Conservation (phyloP, 2,113 vertebrate genomes). For the Oryzias woworae region DNA sequence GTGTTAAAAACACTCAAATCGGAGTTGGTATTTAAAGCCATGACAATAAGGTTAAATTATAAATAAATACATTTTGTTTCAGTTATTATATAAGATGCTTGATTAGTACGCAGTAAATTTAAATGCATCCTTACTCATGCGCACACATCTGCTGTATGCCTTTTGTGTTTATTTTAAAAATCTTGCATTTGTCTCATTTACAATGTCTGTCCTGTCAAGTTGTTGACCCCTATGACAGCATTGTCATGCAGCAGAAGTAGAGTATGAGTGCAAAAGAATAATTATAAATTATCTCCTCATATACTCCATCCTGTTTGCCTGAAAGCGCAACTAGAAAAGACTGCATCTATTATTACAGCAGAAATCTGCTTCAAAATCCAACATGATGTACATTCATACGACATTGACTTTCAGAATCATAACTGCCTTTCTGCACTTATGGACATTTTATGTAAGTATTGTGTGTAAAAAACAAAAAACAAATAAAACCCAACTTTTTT, state of each 20-base stretch:
- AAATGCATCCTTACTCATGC: too few relatives aligned
- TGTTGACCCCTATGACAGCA: constrained; percentile 20
- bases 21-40: too few relatives aligned
- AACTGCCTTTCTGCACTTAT: constrained; percentile 15
- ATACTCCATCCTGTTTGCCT: constrained; percentile 27
- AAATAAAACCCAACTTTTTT: constrained; percentile 14
- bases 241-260: not conserved
- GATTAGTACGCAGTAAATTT: too few relatives aligned
- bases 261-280: constrained; percentile 18
- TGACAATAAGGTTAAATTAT: too few relatives aligned
- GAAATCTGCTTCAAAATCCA: constrained; percentile 25
- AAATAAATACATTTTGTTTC: too few relatives aligned
- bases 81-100: too few relatives aligned
- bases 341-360: constrained; percentile 22
- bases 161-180: constrained; percentile 3
- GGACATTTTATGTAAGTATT: constrained; percentile 22
- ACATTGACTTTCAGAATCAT: constrained; percentile 28
- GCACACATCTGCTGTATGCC: too few relatives aligned
- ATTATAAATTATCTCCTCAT: constrained; percentile 12
- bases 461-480: constrained; percentile 37
- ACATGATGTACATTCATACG: constrained; percentile 14
- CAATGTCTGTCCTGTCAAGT: constrained; percentile 17
- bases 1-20: too few relatives aligned
- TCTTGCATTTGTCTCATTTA: constrained; percentile 2
- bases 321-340: constrained; percentile 21